These are phyloP conservation scores for Okamejei kenojei DNA, from an alignment of 2,797 vertebrate genomes.

Conservation along the genomic window DNA sequence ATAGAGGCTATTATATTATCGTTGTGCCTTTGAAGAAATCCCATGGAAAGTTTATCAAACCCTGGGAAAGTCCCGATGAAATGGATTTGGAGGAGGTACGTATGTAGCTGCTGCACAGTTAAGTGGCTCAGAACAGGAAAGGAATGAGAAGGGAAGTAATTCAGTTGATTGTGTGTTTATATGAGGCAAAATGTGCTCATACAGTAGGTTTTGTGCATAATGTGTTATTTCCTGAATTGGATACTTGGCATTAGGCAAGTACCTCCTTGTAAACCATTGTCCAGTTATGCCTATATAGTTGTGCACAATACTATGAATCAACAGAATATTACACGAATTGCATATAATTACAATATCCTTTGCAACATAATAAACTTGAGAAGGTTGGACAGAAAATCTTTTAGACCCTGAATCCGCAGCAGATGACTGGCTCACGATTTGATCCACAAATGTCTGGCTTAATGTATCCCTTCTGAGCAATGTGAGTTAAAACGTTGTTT, in stretches of 20 bases:
- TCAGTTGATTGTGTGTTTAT: neutral
- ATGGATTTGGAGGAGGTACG: constrained; percentile 97
- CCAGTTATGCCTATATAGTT: neutral
- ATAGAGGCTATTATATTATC: constrained; percentile 91
- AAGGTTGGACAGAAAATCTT: neutral
- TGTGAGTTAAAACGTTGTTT: neutral
- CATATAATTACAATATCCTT: neutral
- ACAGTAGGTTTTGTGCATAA: neutral
- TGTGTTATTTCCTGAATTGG: constrained; percentile 2
- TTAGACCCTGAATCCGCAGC: neutral
- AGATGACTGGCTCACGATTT: neutral
- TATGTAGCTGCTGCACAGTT: constrained; percentile 23
- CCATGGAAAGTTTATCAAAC: constrained; percentile 91
- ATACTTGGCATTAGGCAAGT: neutral
- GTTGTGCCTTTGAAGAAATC: constrained; percentile 97
- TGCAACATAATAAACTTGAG: neutral
- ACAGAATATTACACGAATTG: neutral
- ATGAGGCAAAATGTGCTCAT: neutral
- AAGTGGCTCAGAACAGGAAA: neutral
- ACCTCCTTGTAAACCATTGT: constrained; percentile 12
- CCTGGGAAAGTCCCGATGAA: constrained; percentile 92
- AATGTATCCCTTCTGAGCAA: neutral
- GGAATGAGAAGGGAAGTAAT: neutral
- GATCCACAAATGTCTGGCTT: neutral
- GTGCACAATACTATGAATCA: neutral